Percentiles rank a stretch among this genome's conserved stretches.
Conservation (phyloP, 2,113 vertebrate species). For the Aptenodytes patagonicus region DNA sequence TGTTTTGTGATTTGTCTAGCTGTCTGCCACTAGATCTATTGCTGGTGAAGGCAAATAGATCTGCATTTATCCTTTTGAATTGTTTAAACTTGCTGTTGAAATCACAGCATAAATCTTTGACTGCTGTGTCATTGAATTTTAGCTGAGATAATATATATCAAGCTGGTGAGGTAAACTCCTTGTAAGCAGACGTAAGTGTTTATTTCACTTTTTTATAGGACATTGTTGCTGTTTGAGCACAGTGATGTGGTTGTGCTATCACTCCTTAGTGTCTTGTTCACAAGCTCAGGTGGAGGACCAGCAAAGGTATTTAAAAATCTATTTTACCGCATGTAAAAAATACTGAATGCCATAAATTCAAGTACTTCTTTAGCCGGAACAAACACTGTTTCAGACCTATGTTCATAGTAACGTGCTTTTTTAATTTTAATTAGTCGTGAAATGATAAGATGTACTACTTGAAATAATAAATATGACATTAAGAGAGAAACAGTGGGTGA, state of each 20-base stretch:
- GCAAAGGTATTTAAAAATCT: constrained; percentile 83
- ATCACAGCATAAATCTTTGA: background rate
- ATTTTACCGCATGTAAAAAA: background rate
- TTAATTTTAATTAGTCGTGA: background rate
- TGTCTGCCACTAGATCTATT: background rate
- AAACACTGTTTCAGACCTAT: background rate
- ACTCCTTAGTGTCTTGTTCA: constrained; percentile 94
- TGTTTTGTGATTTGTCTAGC: background rate
- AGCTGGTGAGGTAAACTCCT: background rate
- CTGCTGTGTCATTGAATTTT: background rate
- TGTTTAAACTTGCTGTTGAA: background rate
- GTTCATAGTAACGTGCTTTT: background rate
- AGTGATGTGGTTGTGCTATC: constrained; percentile 91
- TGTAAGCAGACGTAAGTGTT: background rate
- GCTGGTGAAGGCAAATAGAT: background rate
- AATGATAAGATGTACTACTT: background rate
- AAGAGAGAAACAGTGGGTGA: background rate
- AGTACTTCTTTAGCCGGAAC: background rate
- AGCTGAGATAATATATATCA: background rate
- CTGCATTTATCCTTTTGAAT: background rate
- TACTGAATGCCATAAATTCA: background rate
- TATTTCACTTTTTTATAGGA: constrained; percentile 75
- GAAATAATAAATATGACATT: background rate
- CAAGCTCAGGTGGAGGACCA: constrained; percentile 90
- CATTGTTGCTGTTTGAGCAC: constrained; percentile 92